Conservation (phyloP, 2,888 invertebrate genomes). For the Orchesella flavescens region DNA sequence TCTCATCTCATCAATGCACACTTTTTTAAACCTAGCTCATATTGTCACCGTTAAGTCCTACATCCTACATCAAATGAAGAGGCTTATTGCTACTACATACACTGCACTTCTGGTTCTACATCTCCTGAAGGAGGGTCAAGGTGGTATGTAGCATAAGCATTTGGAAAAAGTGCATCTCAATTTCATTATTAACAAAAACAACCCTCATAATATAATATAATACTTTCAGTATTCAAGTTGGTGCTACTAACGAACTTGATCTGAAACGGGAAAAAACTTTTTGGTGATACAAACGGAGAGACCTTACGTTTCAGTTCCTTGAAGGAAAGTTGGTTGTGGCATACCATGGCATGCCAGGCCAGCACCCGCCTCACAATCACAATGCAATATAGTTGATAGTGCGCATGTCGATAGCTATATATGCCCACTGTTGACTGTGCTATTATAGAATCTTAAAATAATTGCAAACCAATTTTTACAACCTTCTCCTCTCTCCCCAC, state of each 20-base stretch:
- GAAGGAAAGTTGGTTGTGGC: too few species aligned
- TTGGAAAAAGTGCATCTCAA: conserved; percentile 11
- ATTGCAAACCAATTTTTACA: conserved; percentile 32
- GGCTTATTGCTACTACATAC: too few species aligned
- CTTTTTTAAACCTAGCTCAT: too few species aligned
- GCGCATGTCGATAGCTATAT: too few species aligned
- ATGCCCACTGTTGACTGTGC: too few species aligned
- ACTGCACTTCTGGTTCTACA: background rate
- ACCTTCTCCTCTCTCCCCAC: background rate
- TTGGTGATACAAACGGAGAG: background rate
- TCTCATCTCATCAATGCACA: too few species aligned
- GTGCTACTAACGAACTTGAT: conserved; percentile 45
- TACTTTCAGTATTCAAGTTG: conserved; percentile 30
- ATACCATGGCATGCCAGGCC: too few species aligned
- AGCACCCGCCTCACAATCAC: too few species aligned
- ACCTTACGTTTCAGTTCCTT: background rate
- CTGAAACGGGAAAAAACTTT: conserved; percentile 28
- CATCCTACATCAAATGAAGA: too few species aligned
- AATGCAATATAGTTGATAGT: too few species aligned
- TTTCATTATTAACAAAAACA: background rate
- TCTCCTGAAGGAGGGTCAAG: conserved; percentile 31
- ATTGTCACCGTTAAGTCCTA: conserved; percentile 10
- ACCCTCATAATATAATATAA: background rate
- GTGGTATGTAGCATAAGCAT: background rate
- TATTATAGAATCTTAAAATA: conserved; percentile 11